These are phyloP conservation scores for Diadophis punctatus DNA, from an alignment of 2,113 vertebrate genomes.

Conservation along the genomic window DNA sequence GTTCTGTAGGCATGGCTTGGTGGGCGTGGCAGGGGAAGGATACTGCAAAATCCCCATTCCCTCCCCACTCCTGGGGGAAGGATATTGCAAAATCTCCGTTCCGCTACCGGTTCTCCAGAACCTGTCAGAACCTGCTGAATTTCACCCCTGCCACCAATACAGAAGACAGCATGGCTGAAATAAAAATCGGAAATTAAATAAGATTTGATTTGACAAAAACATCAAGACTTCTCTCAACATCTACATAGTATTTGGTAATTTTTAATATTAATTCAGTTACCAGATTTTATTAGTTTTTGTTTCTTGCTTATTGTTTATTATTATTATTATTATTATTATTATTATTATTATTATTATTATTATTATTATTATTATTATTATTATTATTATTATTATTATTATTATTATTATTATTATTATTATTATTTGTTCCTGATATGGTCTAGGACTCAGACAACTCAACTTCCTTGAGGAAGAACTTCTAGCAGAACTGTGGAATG, in stretches of 20 bases:
- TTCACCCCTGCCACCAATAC: background rate
- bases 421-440: background rate
- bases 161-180: background rate
- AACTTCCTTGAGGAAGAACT: background rate
- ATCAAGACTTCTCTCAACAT: background rate
- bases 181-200: background rate
- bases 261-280: background rate
- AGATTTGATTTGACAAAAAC: background rate
- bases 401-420: no score
- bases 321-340: background rate
- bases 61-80: no score
- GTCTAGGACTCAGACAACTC: background rate
- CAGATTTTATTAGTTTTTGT: background rate
- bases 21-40: no score
- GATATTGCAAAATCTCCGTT: no score
- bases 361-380: no score
- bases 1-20: no score
- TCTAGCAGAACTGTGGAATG: background rate
- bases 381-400: no score
- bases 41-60: no score
- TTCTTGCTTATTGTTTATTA: background rate
- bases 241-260: background rate
- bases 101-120: no score
- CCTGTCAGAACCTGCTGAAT: no score
- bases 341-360: no score